These are phyloP conservation scores for Ormyrus rosae DNA, from an alignment of 2,888 invertebrate genomes.

Conservation along the genomic window DNA sequence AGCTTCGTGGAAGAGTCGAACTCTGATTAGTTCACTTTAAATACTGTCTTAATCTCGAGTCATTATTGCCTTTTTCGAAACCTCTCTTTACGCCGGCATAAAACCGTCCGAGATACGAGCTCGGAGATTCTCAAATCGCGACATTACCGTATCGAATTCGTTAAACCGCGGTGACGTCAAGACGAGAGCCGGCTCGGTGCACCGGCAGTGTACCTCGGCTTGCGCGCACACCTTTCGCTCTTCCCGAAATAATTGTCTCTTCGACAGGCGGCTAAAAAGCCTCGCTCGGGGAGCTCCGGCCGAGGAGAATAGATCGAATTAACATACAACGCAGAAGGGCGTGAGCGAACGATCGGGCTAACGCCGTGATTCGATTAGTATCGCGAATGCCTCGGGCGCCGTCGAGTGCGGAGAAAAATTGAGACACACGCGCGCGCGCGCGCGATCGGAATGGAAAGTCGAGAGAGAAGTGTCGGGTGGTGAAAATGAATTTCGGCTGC, in stretches of 20 bases:
- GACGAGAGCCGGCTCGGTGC: background rate
- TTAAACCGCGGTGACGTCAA: slow-evolving; percentile 23
- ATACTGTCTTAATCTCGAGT: background rate
- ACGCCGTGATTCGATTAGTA: too few species aligned
- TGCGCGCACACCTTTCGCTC: too few species aligned
- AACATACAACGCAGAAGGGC: too few species aligned
- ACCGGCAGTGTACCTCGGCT: too few species aligned
- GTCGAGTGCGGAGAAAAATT: too few species aligned
- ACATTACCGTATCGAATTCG: slow-evolving; percentile 30
- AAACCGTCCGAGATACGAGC: background rate
- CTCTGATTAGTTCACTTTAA: background rate
- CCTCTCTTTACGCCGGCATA: background rate
- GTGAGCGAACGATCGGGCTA: too few species aligned
- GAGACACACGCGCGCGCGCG: too few species aligned
- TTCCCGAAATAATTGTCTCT: too few species aligned
- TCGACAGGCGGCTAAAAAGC: too few species aligned
- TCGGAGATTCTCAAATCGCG: slow-evolving; percentile 25
- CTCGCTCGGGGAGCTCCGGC: too few species aligned
- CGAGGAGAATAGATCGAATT: too few species aligned
- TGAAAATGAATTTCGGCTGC: slow-evolving; percentile 43
- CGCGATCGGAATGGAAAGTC: slow-evolving; percentile 35
- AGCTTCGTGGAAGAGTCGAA: background rate
- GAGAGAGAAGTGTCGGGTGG: slow-evolving; percentile 1
- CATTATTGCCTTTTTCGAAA: background rate
- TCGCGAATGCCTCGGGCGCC: too few species aligned